Conservation (phyloP, 1,140 invertebrate species). For the Eurosta solidaginis region DNA sequence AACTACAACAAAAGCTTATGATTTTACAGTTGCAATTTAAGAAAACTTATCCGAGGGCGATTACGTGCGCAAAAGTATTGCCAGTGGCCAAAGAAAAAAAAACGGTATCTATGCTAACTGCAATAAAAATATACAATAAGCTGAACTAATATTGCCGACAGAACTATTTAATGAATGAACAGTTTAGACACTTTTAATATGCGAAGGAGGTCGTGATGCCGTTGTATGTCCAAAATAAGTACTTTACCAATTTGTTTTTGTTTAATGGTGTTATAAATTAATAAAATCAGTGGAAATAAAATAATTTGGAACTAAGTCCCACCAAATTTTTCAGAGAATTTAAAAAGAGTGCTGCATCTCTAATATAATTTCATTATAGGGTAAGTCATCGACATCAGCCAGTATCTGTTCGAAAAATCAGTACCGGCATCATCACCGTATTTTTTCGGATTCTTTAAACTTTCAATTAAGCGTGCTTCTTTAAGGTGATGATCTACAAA, state of each 20-base stretch:
- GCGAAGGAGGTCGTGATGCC: not conserved
- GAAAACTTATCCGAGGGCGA: not conserved
- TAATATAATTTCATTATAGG: too few relatives aligned
- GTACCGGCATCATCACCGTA: too few relatives aligned
- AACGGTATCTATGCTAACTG: not conserved
- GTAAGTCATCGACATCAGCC: too few relatives aligned
- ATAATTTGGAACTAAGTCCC: too few relatives aligned
- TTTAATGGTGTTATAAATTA: not conserved
- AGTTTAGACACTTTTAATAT: not conserved
- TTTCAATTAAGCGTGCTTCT: too few relatives aligned
- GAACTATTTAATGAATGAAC: not conserved
- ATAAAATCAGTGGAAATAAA: not conserved
- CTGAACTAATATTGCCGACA: not conserved
- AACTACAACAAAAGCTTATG: not conserved
- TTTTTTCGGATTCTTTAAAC: too few relatives aligned
- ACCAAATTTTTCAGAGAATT: too few relatives aligned
- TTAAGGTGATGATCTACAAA: too few relatives aligned
- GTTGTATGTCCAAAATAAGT: not conserved
- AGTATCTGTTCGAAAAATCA: too few relatives aligned
- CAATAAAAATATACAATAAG: not conserved
- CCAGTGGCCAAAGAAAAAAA: not conserved
- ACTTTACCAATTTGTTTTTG: not conserved
- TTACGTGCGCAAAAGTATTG: not conserved
- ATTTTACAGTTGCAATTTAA: not conserved
- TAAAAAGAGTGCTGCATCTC: too few relatives aligned